A percentile compares a stretch with the other conserved stretches of the same genome.
Conservation (phyloP, 2,797 vertebrate species). For the Tinamus major region DNA sequence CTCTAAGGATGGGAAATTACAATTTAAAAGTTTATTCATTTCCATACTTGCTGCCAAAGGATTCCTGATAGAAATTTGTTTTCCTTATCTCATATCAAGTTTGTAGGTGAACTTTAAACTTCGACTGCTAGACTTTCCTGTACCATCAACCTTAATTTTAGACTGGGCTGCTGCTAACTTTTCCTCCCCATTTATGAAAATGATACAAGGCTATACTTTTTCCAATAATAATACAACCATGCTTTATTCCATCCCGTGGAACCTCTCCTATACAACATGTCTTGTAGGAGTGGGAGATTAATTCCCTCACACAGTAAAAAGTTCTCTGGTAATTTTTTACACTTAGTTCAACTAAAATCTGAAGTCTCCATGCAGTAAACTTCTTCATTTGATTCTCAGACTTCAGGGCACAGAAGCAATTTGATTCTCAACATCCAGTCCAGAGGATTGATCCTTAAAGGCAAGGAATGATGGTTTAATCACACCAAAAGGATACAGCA, state of each 20-base stretch:
- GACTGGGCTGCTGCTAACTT: not conserved
- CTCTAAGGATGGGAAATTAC: not conserved
- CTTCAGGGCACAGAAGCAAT: constrained; percentile 68
- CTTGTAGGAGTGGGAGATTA: constrained; percentile 24
- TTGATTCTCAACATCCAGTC: constrained; percentile 62
- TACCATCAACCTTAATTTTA: constrained; percentile 24
- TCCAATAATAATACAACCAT: not conserved
- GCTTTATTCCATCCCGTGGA: not conserved
- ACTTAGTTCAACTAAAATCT: constrained; percentile 51
- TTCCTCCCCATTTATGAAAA: not conserved
- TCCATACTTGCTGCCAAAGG: constrained; percentile 17
- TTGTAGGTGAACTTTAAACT: not conserved
- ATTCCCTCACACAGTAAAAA: constrained; percentile 49
- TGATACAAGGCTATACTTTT: not conserved
- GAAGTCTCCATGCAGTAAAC: constrained; percentile 42
- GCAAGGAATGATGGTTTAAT: constrained; percentile 75
- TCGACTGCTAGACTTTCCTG: not conserved
- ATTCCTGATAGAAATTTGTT: constrained; percentile 8
- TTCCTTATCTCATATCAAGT: not conserved
- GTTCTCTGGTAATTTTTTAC: constrained; percentile 58
- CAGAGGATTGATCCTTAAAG: constrained; percentile 66
- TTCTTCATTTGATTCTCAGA: constrained; percentile 72
- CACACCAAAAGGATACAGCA: constrained; percentile 65
- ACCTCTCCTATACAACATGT: not conserved
- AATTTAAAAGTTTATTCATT: constrained; percentile 17